A percentile compares a stretch with the other conserved stretches of the same genome.
These are phyloP conservation scores for Zaprionus lachaisei DNA, from an alignment of 1,140 invertebrate species.

Conservation along the genomic window DNA sequence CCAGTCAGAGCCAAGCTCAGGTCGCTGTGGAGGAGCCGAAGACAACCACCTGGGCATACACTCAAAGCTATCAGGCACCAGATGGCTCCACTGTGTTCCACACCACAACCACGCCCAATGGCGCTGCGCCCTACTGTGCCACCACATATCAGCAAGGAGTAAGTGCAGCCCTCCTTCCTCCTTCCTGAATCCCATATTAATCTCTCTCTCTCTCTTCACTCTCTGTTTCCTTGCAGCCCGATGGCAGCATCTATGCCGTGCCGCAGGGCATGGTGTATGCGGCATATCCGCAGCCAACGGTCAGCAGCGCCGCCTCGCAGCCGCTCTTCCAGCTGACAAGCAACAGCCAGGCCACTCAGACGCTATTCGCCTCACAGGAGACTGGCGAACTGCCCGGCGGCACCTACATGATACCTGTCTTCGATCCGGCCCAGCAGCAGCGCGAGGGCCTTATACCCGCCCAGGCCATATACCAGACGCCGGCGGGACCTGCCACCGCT, in stretches of 20 bases:
- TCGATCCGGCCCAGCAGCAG: slow-evolving; percentile 77
- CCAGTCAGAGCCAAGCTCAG: slow-evolving; percentile 58
- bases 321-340: slow-evolving; percentile 71
- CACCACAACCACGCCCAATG: slow-evolving; percentile 74
- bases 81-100: slow-evolving; percentile 83
- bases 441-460: slow-evolving; percentile 72
- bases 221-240: slow-evolving; percentile 56
- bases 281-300: slow-evolving; percentile 75
- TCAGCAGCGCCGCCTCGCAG: slow-evolving; percentile 59
- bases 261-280: slow-evolving; percentile 84
- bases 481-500: slow-evolving; percentile 62
- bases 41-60: slow-evolving; percentile 77
- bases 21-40: slow-evolving; percentile 72
- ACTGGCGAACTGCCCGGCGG: slow-evolving; percentile 73
- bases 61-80: slow-evolving; percentile 77
- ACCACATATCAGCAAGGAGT: slow-evolving; percentile 84
- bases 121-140: slow-evolving; percentile 74
- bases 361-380: slow-evolving; percentile 68
- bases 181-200: not conserved
- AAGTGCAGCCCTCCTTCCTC: slow-evolving; percentile 17
- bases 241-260: slow-evolving; percentile 83
- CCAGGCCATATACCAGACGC: slow-evolving; percentile 78
- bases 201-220: not conserved
- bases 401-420: slow-evolving; percentile 84
- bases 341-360: slow-evolving; percentile 62